Percentiles rank a stretch among this genome's conserved stretches.
Conservation (phyloP, 2,888 invertebrate genomes). For the Brachypalpus laphriformis region DNA sequence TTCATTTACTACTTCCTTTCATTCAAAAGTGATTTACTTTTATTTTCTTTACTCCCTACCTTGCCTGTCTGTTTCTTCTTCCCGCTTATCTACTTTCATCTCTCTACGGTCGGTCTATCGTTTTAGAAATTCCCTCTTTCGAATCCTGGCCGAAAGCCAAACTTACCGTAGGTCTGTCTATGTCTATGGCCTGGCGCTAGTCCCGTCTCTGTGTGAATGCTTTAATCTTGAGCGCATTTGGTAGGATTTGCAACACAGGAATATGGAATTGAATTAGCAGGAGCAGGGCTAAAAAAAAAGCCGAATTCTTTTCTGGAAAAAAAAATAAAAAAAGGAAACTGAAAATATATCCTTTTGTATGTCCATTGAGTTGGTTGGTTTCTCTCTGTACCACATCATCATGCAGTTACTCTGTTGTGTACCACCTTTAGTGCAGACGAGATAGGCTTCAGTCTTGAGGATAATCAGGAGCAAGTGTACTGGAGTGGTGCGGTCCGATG, state of each 20-base stretch:
- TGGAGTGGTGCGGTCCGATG: constrained; percentile 12
- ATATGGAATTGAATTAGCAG: constrained; percentile 64
- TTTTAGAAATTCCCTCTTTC: constrained; percentile 28
- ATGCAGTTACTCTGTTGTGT: constrained; percentile 29
- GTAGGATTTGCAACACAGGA: constrained; percentile 58
- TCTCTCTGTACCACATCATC: constrained; percentile 38
- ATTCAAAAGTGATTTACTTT: not conserved
- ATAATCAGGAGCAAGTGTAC: constrained; percentile 51
- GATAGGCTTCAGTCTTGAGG: constrained; percentile 40
- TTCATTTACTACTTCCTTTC: not conserved
- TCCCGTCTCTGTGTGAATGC: constrained; percentile 38
- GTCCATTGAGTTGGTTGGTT: constrained; percentile 29
- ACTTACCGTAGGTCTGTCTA: constrained; percentile 20
- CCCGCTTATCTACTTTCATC: not conserved
- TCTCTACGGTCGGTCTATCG: constrained; percentile 23
- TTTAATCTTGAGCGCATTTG: constrained; percentile 49
- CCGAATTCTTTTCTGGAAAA: constrained; percentile 8
- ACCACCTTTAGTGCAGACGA: constrained; percentile 26
- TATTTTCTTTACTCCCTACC: not conserved
- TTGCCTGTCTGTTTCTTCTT: not conserved
- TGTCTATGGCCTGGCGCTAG: not conserved
- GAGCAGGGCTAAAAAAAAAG: not conserved
- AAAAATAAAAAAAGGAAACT: not conserved
- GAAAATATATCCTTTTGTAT: constrained; percentile 27
- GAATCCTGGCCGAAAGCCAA: constrained; percentile 44